Conservation (phyloP, 2,888 invertebrate genomes). For the Platerodrilus igneus region DNA sequence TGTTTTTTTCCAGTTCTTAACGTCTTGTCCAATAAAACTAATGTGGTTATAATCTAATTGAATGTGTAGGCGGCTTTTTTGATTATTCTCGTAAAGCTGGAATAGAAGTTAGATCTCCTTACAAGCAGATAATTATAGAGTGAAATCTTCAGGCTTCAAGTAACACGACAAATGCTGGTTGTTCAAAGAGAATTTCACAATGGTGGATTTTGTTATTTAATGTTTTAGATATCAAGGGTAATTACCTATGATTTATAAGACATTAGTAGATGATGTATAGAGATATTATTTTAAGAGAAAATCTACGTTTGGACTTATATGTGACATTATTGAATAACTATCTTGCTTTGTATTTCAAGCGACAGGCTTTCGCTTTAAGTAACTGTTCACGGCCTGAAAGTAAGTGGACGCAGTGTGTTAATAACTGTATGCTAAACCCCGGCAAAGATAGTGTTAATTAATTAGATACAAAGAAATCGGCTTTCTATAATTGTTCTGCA, state of each 20-base stretch:
- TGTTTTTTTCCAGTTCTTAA: not conserved
- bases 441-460: too few relatives aligned
- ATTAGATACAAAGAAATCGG: too few relatives aligned
- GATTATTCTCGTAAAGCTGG: too few relatives aligned
- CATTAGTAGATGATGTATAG: conserved; percentile 3
- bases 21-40: not conserved
- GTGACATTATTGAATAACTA: too few relatives aligned
- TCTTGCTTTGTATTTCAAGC: too few relatives aligned
- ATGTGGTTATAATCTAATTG: conserved; percentile 3
- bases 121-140: conserved; percentile 4
- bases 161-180: too few relatives aligned
- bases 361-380: too few relatives aligned
- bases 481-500: too few relatives aligned
- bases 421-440: too few relatives aligned
- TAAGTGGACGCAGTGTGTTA: too few relatives aligned
- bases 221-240: conserved; percentile 6
- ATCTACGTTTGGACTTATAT: conserved; percentile 1
- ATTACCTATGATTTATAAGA: conserved; percentile 10
- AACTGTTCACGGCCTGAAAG: too few relatives aligned
- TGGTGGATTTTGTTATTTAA: conserved; percentile 4
- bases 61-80: conserved; percentile 1
- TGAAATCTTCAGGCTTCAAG: conserved; percentile 4
- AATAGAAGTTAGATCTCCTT: conserved; percentile 2
- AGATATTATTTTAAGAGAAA: conserved; percentile 7
- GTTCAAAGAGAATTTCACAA: conserved; percentile 5